Evolutionary conservation across 2,797 vertebrate species (phyloP), one percentile per base, ranked within the genome.

Genomic region (Thunnus albacares): DNA sequence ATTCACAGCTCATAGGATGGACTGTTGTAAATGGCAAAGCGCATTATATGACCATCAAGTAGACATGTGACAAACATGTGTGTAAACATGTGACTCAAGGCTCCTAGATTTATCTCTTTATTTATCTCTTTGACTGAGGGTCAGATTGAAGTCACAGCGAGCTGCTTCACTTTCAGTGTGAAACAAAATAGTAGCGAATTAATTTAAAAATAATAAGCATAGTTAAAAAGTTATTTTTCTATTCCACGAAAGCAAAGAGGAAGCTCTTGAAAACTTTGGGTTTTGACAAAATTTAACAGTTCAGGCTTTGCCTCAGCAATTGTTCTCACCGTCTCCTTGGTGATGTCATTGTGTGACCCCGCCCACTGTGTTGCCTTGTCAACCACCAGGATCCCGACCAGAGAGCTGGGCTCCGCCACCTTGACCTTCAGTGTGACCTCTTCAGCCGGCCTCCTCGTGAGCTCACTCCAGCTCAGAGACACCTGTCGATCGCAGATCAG

Each of bases 381-480:
- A 28, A 97, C 95, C 85, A 97, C 96, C 81, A 96, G 89, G 75
- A 99, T 90, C 51, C 96, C 96, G 47, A 98, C 90, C 72, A 97
- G 5, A 0, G 97, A 97, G 59, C 86, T 62, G 0, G 95, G 91
- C 66, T 97, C 96, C 0, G 90, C 84, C 56, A 96, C 95, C 1
- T 69, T 88, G 28, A 97, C 85, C 71, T 63, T 93, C 24, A 99
- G 96, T 5, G 93, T 94, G 13, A 97, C 94, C 3, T 84, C 73
- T 0, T 96, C 95, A 3, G 90, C 94, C 0, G 97, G 97, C 1
- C 67, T 87, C n/a, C 78, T 94, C 9, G 13, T 87, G 2, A 78
- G 8, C 71, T 91, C 90, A 85, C 88, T 97, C 97, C 97, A 99
- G 60, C 83, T 95, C 33, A 99, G 84, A 73, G 94, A 96, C 68